Evolutionary conservation across 2,888 invertebrate genomes (phyloP), one percentile per base, ranked within the genome.

Genomic region (Erynnis tages): DNA sequence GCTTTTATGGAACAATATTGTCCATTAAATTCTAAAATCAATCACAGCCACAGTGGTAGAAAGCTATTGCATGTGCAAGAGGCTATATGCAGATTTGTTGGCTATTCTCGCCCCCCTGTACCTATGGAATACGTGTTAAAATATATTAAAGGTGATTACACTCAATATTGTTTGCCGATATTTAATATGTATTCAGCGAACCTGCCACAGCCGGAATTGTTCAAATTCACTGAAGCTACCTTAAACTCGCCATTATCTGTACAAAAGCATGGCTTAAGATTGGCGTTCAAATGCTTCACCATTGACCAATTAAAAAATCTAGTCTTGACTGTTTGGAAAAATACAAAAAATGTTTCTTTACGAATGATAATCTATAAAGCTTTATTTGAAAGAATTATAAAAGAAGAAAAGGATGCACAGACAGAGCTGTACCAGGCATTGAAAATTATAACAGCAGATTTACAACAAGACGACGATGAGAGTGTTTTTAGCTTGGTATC

Each of bases 101-200:
- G 59, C 30, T 67, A 68, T 19, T 70, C 79, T n/a, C 67, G 79
- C 4, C 80, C 79, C 6, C 73, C 76, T 4, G 58, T 81, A 2
- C 75, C 80, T 1, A 55, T 79, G 2, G 34, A 66, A 11, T 53
- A 49, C 23, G 30, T 72, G 3, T 56, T 67, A 5, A 56, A 61
- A 53, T 81, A 76, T 53, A 54, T 79, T 6, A 71, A 65, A 56
- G 79, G 78, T n/a, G 81, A 81, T 50, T 82, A 79, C 43, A 63
- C 79, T 0, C 65, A 59, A 19, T 69, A 53, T 46, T 74, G 77
- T 59, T 48, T 76, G 8, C 75, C 79, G 0, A 61, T 79, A 52
- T 76, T 82, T 29, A 59, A 69, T 50, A 64, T 65, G 10, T 79
- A 74, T 49, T 57, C 66, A 11, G 65, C 64, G n/a, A 70, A 74